phyloP scores from a whole-genome alignment of 1,140 invertebrate genomes.

The Amphibalanus amphitrite region DNA sequence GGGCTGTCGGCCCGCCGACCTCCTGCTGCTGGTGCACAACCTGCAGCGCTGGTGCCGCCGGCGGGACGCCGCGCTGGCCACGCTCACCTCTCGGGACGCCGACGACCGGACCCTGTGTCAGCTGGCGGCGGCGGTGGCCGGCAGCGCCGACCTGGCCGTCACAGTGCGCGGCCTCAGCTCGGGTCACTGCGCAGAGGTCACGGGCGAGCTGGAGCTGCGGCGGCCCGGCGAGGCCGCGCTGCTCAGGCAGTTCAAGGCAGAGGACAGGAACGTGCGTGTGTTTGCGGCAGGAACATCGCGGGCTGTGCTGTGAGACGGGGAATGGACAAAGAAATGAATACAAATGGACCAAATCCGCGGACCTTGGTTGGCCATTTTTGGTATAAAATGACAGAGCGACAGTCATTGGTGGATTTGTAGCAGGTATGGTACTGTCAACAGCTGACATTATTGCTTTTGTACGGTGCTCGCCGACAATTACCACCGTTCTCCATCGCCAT shows the following conservation, averaged over 20 bases:
- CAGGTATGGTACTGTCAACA: too few species aligned
- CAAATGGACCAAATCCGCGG: too few species aligned
- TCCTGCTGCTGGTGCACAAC: background rate
- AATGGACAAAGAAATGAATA: too few species aligned
- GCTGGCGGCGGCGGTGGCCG: background rate
- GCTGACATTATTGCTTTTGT: too few species aligned
- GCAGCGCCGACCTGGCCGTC: background rate
- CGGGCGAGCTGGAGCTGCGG: background rate
- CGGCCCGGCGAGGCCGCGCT: too few species aligned
- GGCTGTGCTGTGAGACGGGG: background rate
- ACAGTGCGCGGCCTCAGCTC: background rate
- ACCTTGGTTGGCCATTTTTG: too few species aligned
- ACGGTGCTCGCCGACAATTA: too few species aligned
- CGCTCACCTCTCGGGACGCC: background rate
- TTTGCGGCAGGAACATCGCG: background rate
- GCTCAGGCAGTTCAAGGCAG: background rate
- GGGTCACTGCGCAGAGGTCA: background rate
- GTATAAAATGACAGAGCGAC: too few species aligned
- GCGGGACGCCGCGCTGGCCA: background rate
- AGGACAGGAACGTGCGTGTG: background rate
- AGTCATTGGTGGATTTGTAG: too few species aligned
- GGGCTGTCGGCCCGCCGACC: background rate
- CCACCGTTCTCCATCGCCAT: too few species aligned
- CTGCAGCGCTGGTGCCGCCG: background rate
- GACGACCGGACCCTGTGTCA: background rate